A percentile compares a stretch with the other conserved stretches of the same genome.
Conservation (phyloP, 2,113 vertebrate genomes). For the Eulacestoma nigropectus region DNA sequence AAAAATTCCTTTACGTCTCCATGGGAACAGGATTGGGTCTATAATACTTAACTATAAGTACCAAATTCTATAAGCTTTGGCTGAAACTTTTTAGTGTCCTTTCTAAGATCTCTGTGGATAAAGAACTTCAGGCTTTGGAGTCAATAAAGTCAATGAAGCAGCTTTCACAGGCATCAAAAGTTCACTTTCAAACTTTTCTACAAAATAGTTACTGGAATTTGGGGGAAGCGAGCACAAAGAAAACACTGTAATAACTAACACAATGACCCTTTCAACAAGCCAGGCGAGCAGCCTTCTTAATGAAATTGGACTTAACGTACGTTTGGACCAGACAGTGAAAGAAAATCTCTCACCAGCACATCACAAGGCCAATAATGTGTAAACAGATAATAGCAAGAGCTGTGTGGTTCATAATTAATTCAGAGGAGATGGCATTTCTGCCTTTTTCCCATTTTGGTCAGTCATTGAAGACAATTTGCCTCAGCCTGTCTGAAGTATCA, state of each 20-base stretch:
- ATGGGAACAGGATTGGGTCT: conserved; percentile 33
- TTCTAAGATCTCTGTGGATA: conserved; percentile 34
- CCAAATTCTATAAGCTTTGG: conserved; percentile 51
- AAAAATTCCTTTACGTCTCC: conserved; percentile 44
- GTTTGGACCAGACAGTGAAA: conserved; percentile 47
- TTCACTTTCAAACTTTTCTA: conserved; percentile 39
- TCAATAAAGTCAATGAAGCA: conserved; percentile 50
- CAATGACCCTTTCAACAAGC: conserved; percentile 54
- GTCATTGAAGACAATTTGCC: background rate
- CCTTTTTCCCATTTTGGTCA: conserved; percentile 4
- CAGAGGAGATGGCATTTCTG: conserved; percentile 45
- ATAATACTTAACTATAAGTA: conserved; percentile 37
- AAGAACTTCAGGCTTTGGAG: conserved; percentile 20
- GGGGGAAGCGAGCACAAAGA: conserved; percentile 30
- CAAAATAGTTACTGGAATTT: conserved; percentile 49
- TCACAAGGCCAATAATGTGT: conserved; percentile 40
- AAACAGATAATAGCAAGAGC: conserved; percentile 54
- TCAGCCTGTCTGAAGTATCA: background rate
- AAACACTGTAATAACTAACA: conserved; percentile 54
- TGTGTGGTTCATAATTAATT: conserved; percentile 49
- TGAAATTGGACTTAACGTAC: conserved; percentile 27
- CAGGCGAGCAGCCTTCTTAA: conserved; percentile 11
- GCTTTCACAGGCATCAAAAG: conserved; percentile 41
- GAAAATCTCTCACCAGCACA: conserved; percentile 44
- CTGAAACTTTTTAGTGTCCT: conserved; percentile 36